Conservation (phyloP, 2,888 invertebrate species). For the Argynnis bischoffii region DNA sequence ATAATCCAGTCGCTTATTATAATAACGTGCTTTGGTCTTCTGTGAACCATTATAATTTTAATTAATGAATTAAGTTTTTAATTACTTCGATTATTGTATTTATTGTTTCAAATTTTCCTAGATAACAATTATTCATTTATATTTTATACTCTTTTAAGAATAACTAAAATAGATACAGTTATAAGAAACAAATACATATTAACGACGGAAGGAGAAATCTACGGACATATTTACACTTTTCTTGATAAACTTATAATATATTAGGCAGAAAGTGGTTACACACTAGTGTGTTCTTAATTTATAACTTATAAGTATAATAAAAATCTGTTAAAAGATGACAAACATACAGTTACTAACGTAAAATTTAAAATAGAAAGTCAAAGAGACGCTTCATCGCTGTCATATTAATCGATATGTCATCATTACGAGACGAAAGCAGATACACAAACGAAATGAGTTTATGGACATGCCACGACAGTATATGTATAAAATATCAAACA, state of each 20-base stretch:
- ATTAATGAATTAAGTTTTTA: too few species aligned
- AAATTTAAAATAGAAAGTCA: constrained; percentile 5
- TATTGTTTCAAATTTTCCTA: too few species aligned
- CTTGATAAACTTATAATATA: too few species aligned
- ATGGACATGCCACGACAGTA: neutral
- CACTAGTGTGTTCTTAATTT: neutral
- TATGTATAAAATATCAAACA: neutral
- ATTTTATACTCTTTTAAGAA: too few species aligned
- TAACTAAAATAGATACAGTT: too few species aligned
- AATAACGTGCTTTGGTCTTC: too few species aligned
- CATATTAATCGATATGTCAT: constrained; percentile 35
- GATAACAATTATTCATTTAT: too few species aligned
- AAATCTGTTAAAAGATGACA: neutral
- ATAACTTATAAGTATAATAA: neutral
- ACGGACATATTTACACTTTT: too few species aligned
- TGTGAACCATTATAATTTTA: too few species aligned
- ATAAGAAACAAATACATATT: too few species aligned
- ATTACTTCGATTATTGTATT: too few species aligned
- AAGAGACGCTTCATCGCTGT: constrained; percentile 5
- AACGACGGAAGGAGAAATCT: too few species aligned
- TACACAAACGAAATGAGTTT: constrained; percentile 17
- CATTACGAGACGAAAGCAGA: constrained; percentile 29
- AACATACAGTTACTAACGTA: neutral
- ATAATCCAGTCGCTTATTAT: constrained; percentile 4
- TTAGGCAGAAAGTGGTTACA: constrained; percentile 16